These are phyloP conservation scores for Microplitis mediator DNA, from an alignment of 1,140 invertebrate species.

Conservation along the genomic window DNA sequence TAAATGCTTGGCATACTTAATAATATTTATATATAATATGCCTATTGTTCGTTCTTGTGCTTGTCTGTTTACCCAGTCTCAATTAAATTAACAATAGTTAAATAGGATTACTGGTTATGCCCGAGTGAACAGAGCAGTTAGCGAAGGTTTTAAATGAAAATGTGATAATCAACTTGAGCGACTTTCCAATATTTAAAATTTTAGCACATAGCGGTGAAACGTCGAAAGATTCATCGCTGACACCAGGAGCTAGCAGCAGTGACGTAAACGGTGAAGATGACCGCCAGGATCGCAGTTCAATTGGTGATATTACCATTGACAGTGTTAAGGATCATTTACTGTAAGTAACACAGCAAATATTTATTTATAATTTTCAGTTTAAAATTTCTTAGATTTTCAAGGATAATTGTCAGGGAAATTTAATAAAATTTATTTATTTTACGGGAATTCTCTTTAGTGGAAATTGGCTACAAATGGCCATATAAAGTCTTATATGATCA, in stretches of 20 bases:
- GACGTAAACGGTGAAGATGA: constrained; percentile 65
- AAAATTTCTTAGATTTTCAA: background rate
- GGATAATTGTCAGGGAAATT: too few relatives aligned
- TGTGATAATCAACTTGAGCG: background rate
- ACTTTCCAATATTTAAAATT: constrained; percentile 39
- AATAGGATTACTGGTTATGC: background rate
- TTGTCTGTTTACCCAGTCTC: background rate
- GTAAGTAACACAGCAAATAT: constrained; percentile 43
- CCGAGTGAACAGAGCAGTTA: background rate
- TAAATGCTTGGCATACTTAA: constrained; percentile 20
- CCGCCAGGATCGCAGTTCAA: constrained; percentile 67
- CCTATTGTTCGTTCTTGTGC: background rate
- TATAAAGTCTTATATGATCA: too few relatives aligned
- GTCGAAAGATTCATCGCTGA: constrained; percentile 49
- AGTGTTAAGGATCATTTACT: constrained; percentile 87
- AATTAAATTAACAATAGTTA: background rate
- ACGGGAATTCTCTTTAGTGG: too few relatives aligned
- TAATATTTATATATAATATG: background rate
- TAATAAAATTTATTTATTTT: too few relatives aligned
- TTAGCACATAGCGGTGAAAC: constrained; percentile 54
- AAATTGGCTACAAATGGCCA: too few relatives aligned
- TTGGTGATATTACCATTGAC: constrained; percentile 91
- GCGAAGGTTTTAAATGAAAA: background rate
- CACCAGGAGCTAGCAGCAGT: constrained; percentile 48
- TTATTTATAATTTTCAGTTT: constrained; percentile 18